Conservation (phyloP, 2,797 vertebrate genomes). For the Melanotaenia parkinsoni region DNA sequence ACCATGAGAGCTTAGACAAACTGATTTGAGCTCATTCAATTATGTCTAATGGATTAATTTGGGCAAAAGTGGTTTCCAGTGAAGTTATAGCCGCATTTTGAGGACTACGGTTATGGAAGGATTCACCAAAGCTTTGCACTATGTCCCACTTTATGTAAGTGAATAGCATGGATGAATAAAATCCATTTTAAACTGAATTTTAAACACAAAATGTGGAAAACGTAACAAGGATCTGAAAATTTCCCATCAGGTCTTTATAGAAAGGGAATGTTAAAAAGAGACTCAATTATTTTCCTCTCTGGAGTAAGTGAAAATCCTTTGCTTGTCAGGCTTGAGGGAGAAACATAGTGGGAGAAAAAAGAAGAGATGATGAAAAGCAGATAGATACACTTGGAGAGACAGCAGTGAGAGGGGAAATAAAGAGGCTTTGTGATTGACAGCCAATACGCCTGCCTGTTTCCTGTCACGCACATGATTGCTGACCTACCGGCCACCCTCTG, state of each 20-base stretch:
- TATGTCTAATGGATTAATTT: background rate
- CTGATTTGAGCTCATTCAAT: background rate
- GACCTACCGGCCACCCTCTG: conserved; percentile 58
- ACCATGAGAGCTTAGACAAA: background rate
- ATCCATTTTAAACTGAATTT: background rate
- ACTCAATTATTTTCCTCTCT: conserved; percentile 31
- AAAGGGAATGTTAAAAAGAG: conserved; percentile 30
- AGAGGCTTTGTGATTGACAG: conserved; percentile 71
- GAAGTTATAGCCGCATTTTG: background rate
- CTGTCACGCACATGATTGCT: conserved; percentile 69
- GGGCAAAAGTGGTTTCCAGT: background rate
- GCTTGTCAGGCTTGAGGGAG: conserved; percentile 61
- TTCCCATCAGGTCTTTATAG: background rate
- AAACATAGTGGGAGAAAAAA: conserved; percentile 10
- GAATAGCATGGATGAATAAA: background rate
- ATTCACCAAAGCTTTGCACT: background rate
- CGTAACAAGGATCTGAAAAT: background rate
- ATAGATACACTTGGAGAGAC: conserved; percentile 54
- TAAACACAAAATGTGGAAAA: background rate
- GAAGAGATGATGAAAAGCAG: conserved; percentile 44
- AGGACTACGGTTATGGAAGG: background rate
- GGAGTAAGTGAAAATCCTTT: conserved; percentile 58
- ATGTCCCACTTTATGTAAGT: background rate
- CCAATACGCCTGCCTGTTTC: conserved; percentile 63
- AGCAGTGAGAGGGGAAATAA: conserved; percentile 44